Percentiles rank a stretch among this genome's conserved stretches.
Conservation (phyloP, 2,113 vertebrate genomes). For the Chloroceryle aenea region DNA sequence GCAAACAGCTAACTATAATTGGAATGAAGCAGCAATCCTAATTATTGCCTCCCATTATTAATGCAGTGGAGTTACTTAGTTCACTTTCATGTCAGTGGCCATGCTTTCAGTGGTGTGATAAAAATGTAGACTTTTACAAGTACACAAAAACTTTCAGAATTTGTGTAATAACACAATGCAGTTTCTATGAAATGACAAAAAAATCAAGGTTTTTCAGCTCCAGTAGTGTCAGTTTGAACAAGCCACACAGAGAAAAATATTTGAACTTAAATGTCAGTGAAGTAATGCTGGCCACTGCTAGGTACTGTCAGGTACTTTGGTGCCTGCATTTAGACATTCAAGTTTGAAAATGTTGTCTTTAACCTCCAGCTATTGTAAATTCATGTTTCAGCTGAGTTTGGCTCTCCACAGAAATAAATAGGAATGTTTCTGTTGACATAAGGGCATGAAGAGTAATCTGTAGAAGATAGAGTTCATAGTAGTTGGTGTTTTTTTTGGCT, state of each 20-base stretch:
- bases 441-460: background rate
- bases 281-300: background rate
- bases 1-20: background rate
- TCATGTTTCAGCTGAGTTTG: background rate
- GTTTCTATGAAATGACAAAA: background rate
- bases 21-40: background rate
- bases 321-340: background rate
- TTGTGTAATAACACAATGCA: background rate
- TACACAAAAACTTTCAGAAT: background rate
- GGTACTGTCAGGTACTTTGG: background rate
- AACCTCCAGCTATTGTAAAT: slow-evolving; percentile 27
- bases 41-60: background rate
- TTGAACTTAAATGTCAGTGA: background rate
- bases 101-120: background rate
- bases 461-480: background rate
- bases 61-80: background rate
- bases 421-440: background rate
- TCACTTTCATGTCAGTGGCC: background rate
- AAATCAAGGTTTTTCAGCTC: background rate
- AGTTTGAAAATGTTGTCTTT: slow-evolving; percentile 53
- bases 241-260: background rate
- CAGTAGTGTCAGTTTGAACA: background rate
- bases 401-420: background rate
- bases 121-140: background rate
- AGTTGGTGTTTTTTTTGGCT: background rate